These are phyloP conservation scores for Pristionchus arcanus DNA, from an alignment of 2,888 invertebrate species.

Conservation along the genomic window DNA sequence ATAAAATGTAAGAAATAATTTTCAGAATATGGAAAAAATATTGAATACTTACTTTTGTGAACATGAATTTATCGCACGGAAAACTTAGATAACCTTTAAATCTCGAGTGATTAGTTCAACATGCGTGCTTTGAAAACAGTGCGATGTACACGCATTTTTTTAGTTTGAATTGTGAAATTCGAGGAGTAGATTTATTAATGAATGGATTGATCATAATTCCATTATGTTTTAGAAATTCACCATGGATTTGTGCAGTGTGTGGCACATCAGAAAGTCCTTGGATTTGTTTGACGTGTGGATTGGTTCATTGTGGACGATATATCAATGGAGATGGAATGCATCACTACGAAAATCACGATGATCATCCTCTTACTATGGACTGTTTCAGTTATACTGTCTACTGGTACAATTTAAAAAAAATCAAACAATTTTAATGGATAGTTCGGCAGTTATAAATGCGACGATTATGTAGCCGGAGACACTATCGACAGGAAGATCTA, in stretches of 20 bases:
- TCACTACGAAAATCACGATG: conserved; percentile 84
- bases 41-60: not conserved
- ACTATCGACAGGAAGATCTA: conserved; percentile 61
- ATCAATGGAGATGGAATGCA: conserved; percentile 87
- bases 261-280: conserved; percentile 83
- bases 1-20: conserved; percentile 29
- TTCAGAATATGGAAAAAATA: not conserved
- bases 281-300: conserved; percentile 88
- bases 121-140: no score
- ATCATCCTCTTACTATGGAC: conserved; percentile 88
- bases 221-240: conserved; percentile 33
- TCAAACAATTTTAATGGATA: not conserved
- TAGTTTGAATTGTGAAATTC: not conserved
- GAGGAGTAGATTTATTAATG: no score
- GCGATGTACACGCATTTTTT: no score
- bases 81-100: no score
- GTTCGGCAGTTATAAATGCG: conserved; percentile 86
- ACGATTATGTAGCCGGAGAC: conserved; percentile 88
- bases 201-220: not conserved
- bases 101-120: no score
- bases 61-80: no score
- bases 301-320: conserved; percentile 87
- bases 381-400: conserved; percentile 87
- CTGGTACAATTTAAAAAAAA: conserved; percentile 83
- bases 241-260: conserved; percentile 64